Evolutionary conservation across 2,888 invertebrate species (phyloP).

Genomic region (Trimorus sp.): DNA sequence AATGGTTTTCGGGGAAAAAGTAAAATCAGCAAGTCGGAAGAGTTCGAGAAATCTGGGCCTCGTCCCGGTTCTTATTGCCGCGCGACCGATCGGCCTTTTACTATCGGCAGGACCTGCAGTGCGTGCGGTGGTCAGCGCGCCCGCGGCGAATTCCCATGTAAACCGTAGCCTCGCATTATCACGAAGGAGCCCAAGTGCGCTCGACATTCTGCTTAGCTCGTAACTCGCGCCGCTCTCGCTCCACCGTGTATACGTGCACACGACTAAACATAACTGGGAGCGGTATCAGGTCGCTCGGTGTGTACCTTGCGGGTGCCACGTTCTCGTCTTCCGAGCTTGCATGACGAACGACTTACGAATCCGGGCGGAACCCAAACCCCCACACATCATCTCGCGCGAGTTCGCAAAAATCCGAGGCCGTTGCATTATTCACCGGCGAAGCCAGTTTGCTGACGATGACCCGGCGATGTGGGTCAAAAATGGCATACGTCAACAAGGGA

Average conservation of each 20-base stretch:
- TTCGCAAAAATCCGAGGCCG: no score
- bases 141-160: constrained; percentile 58
- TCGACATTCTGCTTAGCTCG: constrained; percentile 57
- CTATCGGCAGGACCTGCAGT: constrained; percentile 51
- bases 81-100: constrained; percentile 43
- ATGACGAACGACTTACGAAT: constrained; percentile 43
- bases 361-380: constrained; percentile 2
- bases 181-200: constrained; percentile 52
- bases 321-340: constrained; percentile 49
- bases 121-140: constrained; percentile 52
- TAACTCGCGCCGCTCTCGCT: constrained; percentile 47
- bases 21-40: no score
- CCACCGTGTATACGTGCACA: constrained; percentile 27
- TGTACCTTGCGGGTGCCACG: constrained; percentile 49
- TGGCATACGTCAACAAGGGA: no score
- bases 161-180: constrained; percentile 56
- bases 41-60: constrained; percentile 42
- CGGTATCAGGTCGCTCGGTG: constrained; percentile 53
- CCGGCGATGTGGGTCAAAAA: no score
- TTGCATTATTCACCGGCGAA: no score
- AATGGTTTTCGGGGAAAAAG: not conserved
- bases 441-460: no score
- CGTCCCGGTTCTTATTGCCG: constrained; percentile 39
- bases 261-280: constrained; percentile 47
- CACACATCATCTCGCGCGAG: not conserved